phyloP scores from a whole-genome alignment of 2,113 vertebrate genomes.

The Brachyistius frenatus region DNA sequence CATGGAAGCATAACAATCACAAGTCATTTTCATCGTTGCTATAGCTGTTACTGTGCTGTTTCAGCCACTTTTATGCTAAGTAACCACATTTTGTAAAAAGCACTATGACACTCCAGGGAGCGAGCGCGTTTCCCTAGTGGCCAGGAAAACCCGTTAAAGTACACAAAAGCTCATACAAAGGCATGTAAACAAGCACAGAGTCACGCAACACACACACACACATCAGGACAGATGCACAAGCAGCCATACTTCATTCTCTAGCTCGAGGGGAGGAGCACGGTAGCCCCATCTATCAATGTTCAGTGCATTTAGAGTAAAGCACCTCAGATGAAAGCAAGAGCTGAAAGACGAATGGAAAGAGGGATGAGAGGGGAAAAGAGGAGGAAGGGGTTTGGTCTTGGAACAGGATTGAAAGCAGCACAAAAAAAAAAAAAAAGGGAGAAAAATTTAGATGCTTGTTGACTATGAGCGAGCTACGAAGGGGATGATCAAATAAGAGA shows the following conservation, averaged over 20 bases:
- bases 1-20: constrained; percentile 41
- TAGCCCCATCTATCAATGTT: constrained; percentile 70
- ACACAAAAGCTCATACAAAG: constrained; percentile 35
- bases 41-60: constrained; percentile 19
- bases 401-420: constrained; percentile 11
- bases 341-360: constrained; percentile 71
- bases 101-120: constrained; percentile 36
- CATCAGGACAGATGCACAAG: constrained; percentile 25
- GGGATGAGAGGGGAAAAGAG: constrained; percentile 56
- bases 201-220: constrained; percentile 13
- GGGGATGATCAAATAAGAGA: constrained; percentile 60
- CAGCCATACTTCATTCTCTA: constrained; percentile 52
- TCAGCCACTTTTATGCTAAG: constrained; percentile 62
- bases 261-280: constrained; percentile 41
- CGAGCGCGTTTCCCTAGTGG: constrained; percentile 33
- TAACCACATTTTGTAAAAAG: constrained; percentile 55
- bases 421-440: background rate
- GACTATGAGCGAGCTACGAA: constrained; percentile 45
- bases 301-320: constrained; percentile 75
- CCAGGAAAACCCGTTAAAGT: constrained; percentile 30
- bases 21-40: constrained; percentile 44
- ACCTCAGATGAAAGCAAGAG: constrained; percentile 69
- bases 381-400: constrained; percentile 43
- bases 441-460: constrained; percentile 32
- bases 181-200: constrained; percentile 41